Evolutionary conservation across 2,797 vertebrate genomes (phyloP), one percentile per base, ranked within the genome.

Genomic region (Hemitrygon akajei): DNA sequence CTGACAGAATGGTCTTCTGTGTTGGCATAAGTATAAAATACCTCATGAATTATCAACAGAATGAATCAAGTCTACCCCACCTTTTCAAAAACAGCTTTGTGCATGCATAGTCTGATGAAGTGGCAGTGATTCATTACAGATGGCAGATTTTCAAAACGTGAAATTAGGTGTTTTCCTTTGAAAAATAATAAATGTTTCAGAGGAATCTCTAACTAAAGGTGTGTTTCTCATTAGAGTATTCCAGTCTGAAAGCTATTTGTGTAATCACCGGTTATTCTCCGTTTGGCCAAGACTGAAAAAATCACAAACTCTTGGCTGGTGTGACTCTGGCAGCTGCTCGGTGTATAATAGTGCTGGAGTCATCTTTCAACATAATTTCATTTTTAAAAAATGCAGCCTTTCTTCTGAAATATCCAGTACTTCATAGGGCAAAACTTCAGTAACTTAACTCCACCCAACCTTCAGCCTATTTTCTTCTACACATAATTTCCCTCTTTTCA

Each of bases 391-490:
- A 76, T 25, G 20, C 30, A 56, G 69, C 71, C 27, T 76, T 93
- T 56, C 47, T 34, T 30, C 91, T 76, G 71, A 76, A 76, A 93
- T 93, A 25, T 75, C 40, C 30, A 93, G 71, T 76, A 76, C 71
- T 30, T 93, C 91, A 93, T 30, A 16, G 71, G 25, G 40, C 37
- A 73, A 93, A 76, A 76, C 75, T 75, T 93, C 71, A 93, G 22
- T 60, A 69, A 63, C 86, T 89, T 60, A 69, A 63, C 86, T 89
- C 86, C 60, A 89, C 86, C 86, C 47, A 86, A 86, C 82, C 86
- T 89, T 89, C 69, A 69, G 63, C 86, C 86, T 89, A 89, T 89
- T 89, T 66, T 75, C 69, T 89, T 34, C 60, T 20, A 66, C 4
- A 86, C 4, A 12, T 86, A 30, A n/a, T 86, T n/a, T 89, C 18